These are phyloP conservation scores for Morone chrysops DNA, from an alignment of 2,113 vertebrate genomes.

Conservation along the genomic window DNA sequence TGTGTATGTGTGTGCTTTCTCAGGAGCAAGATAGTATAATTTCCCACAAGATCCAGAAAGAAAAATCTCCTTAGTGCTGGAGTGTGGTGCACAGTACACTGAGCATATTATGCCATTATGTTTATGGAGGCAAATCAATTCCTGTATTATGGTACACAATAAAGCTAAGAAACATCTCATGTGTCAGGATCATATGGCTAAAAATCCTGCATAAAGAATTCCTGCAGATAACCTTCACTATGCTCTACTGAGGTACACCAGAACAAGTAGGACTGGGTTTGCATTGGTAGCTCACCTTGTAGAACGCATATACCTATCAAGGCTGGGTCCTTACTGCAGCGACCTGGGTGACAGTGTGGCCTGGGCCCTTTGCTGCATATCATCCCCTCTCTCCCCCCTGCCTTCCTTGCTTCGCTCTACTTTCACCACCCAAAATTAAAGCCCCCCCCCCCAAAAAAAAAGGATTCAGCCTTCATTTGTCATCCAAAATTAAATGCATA, in stretches of 20 bases:
- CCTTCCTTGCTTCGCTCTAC: too few species aligned
- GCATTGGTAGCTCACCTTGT: too few species aligned
- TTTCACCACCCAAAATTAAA: too few species aligned
- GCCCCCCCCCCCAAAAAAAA: too few species aligned
- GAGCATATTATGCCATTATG: slow-evolving; percentile 78
- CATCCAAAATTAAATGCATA: neutral
- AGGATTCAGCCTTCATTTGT: neutral
- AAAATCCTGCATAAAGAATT: slow-evolving; percentile 35
- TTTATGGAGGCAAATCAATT: slow-evolving; percentile 78
- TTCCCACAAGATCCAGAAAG: slow-evolving; percentile 77
- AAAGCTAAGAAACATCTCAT: slow-evolving; percentile 44
- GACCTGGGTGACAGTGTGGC: too few species aligned
- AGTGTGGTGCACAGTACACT: slow-evolving; percentile 56
- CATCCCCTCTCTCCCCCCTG: too few species aligned
- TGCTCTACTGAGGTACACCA: neutral
- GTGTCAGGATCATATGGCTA: slow-evolving; percentile 50
- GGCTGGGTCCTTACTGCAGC: too few species aligned
- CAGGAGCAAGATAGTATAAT: slow-evolving; percentile 71
- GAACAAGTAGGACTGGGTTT: slow-evolving; percentile 1
- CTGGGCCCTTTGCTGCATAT: too few species aligned
- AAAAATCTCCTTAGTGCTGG: slow-evolving; percentile 74
- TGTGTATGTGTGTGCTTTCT: slow-evolving; percentile 34
- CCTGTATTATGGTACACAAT: slow-evolving; percentile 61
- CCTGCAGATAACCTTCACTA: slow-evolving; percentile 31
- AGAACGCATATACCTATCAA: too few species aligned